Evolutionary conservation across 2,888 invertebrate species (phyloP).

Genomic region (Smittia sp.): DNA sequence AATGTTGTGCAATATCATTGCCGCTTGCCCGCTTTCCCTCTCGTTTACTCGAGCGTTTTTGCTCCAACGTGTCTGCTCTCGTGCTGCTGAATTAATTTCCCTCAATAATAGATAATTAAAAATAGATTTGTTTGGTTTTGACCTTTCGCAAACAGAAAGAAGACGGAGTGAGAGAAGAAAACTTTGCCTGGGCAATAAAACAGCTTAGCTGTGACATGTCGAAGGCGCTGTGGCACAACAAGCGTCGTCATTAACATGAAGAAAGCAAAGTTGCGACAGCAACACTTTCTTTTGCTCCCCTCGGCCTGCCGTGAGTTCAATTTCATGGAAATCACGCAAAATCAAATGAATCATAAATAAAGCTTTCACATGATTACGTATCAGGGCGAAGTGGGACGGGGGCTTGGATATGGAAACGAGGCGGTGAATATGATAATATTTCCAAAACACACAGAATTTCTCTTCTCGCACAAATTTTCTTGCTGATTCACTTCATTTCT

Average conservation of each 20-base stretch:
- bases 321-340: background rate
- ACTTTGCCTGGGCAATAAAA: too few species aligned
- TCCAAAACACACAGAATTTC: background rate
- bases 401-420: background rate
- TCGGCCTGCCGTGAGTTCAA: background rate
- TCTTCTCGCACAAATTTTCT: background rate
- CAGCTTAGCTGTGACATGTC: background rate
- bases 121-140: conserved; percentile 31
- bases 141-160: background rate
- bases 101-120: conserved; percentile 39
- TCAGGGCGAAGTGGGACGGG: background rate
- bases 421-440: background rate
- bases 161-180: background rate
- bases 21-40: background rate
- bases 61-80: background rate
- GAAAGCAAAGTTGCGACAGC: background rate
- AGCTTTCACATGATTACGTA: conserved; percentile 21
- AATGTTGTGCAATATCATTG: conserved; percentile 31
- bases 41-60: background rate
- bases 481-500: conserved; percentile 12
- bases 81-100: conserved; percentile 34
- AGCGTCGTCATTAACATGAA: background rate
- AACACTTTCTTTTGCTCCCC: background rate
- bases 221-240: background rate
- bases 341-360: conserved; percentile 23